A percentile compares a stretch with the other conserved stretches of the same genome.
These are phyloP conservation scores for Calosoma granatense DNA, from an alignment of 1,140 invertebrate species.

Conservation along the genomic window DNA sequence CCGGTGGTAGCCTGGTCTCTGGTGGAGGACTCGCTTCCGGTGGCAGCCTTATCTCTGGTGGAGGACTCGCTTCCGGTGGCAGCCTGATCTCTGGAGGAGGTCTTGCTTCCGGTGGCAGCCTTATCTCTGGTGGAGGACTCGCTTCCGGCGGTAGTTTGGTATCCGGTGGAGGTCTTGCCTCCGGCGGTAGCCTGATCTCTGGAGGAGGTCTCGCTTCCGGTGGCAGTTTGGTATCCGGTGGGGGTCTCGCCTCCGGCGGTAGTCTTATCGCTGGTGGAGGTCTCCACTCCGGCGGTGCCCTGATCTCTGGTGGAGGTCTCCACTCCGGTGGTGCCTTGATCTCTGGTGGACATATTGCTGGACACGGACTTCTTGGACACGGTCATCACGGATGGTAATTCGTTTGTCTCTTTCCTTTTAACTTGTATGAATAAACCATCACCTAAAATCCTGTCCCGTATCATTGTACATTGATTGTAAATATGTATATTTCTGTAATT, in stretches of 20 bases:
- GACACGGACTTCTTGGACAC: not conserved
- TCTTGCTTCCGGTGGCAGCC: not conserved
- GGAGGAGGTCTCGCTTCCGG: constrained; percentile 23
- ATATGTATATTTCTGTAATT: constrained; percentile 5
- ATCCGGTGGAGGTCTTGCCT: not conserved
- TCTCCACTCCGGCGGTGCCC: not conserved
- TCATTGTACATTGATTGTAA: not conserved
- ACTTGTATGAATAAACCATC: not conserved
- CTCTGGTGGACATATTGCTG: not conserved
- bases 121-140: not conserved
- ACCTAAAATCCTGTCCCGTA: not conserved
- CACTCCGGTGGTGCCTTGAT: not conserved
- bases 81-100: constrained; percentile 20
- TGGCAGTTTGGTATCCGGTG: constrained; percentile 17
- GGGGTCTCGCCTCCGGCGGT: not conserved
- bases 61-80: constrained; percentile 19
- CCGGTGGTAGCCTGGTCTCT: not conserved
- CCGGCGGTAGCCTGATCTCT: not conserved
- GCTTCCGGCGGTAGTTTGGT: not conserved
- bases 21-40: not conserved
- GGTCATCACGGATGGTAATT: constrained; percentile 3
- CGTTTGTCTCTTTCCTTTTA: not conserved
- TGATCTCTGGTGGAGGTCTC: not conserved
- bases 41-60: not conserved
- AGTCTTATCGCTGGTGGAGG: not conserved